Conservation (phyloP, 2,113 vertebrate species). For the Paradisaea rubra region DNA sequence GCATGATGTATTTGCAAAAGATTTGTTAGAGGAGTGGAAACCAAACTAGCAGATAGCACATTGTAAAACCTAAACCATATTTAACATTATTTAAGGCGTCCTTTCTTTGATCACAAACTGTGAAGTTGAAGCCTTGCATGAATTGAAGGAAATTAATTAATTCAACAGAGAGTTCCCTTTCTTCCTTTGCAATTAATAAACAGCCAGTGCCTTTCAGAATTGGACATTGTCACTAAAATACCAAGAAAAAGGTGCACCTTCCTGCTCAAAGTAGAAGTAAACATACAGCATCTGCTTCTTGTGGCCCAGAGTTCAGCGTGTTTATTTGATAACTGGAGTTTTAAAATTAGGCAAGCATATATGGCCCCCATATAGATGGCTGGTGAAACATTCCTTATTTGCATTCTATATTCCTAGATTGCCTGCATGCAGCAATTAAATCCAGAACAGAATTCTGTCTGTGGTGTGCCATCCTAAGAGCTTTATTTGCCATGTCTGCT, state of each 20-base stretch:
- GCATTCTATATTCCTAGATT: neutral
- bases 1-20: neutral
- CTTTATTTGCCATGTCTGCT: neutral
- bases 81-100: neutral
- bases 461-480: neutral
- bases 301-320: neutral
- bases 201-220: neutral
- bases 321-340: neutral
- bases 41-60: neutral
- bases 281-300: neutral
- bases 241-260: neutral
- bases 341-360: neutral
- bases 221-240: neutral
- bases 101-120: slow-evolving; percentile 3
- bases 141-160: slow-evolving; percentile 26
- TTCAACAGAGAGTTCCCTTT: neutral
- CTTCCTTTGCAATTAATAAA: neutral
- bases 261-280: neutral
- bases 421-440: neutral
- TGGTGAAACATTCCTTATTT: neutral
- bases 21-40: neutral
- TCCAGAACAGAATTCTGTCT: neutral
- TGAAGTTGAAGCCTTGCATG: neutral
- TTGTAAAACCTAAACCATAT: neutral
- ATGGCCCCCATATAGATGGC: neutral